Percentiles rank a stretch among this genome's conserved stretches.
Evolutionary conservation across 1,140 invertebrate species (phyloP).

Genomic region (Calliphora vicina): DNA sequence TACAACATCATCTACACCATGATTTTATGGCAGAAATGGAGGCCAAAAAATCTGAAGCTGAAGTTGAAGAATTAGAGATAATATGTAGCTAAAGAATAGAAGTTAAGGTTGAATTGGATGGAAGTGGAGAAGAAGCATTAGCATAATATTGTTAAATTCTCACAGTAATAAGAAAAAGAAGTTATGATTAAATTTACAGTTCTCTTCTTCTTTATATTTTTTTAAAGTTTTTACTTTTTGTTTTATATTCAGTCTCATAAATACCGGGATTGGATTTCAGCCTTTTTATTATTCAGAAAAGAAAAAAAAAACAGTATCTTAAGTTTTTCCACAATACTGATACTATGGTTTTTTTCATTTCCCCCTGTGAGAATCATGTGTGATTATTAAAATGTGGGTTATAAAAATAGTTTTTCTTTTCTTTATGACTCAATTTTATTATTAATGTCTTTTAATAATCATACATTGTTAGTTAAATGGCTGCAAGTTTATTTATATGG

Average conservation of each 20-base stretch:
- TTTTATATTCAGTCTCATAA: not conserved
- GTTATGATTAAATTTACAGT: slow-evolving; percentile 30
- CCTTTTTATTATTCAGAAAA: not conserved
- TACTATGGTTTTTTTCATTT: not conserved
- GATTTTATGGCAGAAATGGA: not conserved
- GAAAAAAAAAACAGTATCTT: not conserved
- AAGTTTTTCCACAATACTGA: not conserved
- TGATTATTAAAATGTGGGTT: slow-evolving; percentile 23
- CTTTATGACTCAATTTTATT: not conserved
- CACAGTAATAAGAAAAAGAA: slow-evolving; percentile 25
- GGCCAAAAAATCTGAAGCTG: not conserved
- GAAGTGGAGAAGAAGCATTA: slow-evolving; percentile 15
- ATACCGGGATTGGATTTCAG: not conserved
- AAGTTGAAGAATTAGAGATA: not conserved
- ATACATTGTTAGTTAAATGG: not conserved
- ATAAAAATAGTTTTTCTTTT: slow-evolving; percentile 17
- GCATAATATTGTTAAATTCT: slow-evolving; percentile 29
- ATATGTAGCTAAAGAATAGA: too few relatives aligned
- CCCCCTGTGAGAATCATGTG: too few relatives aligned
- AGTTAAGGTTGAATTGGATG: not conserved
- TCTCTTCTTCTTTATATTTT: not conserved
- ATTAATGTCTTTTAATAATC: not conserved
- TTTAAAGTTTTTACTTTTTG: not conserved
- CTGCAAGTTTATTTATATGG: not conserved
- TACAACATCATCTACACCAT: not conserved